These are phyloP conservation scores for Meliscaeva auricollis DNA, from an alignment of 2,888 invertebrate genomes.

Conservation along the genomic window DNA sequence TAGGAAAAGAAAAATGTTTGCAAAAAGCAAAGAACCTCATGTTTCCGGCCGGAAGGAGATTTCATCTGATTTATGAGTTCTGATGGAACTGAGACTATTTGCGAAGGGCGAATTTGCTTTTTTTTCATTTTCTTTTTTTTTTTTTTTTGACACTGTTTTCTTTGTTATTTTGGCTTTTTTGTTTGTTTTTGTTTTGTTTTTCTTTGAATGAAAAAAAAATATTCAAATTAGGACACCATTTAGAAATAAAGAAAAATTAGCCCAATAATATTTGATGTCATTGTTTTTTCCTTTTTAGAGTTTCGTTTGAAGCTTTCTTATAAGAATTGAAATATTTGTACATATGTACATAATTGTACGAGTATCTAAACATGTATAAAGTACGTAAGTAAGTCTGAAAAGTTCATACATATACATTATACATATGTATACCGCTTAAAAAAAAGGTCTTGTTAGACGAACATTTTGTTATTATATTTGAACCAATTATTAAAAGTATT, in stretches of 20 bases:
- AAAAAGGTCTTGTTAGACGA: no score
- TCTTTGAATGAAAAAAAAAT: background rate
- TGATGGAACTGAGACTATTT: conserved; percentile 32
- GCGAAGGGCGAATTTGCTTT: background rate
- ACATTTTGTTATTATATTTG: no score
- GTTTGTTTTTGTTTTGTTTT: background rate
- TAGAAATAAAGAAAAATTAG: conserved; percentile 2
- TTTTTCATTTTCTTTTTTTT: background rate
- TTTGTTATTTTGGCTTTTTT: conserved; percentile 31
- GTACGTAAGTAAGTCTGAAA: no score
- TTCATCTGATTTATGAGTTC: conserved; percentile 60
- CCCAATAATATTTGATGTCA: background rate
- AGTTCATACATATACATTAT: no score
- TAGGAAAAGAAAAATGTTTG: conserved; percentile 12
- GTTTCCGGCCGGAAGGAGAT: conserved; percentile 58
- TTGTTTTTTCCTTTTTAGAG: background rate
- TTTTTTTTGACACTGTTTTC: conserved; percentile 10
- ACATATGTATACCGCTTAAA: no score
- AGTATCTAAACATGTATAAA: no score
- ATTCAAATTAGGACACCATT: conserved; percentile 38
- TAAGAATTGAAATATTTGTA: no score
- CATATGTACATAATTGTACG: no score
- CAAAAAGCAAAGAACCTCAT: conserved; percentile 35
- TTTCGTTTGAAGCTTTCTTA: no score
- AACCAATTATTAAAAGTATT: no score